Conservation (phyloP, 2,113 vertebrate genomes). For the Silurus meridionalis region DNA sequence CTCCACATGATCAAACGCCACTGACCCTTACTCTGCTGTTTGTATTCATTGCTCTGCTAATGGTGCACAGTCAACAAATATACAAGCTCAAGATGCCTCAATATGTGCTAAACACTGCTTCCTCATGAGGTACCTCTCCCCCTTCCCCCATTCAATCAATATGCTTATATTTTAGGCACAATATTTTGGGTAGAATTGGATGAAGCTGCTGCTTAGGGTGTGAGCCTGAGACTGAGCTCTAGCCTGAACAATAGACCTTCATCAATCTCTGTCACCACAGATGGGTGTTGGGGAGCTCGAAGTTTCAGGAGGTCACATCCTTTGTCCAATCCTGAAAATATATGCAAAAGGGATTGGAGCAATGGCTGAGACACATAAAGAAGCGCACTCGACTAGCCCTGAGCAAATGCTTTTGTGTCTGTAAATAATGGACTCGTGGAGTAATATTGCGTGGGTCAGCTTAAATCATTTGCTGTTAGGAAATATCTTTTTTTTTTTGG, state of each 20-base stretch:
- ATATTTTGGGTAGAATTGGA: conserved; percentile 19
- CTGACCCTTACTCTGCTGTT: conserved; percentile 16
- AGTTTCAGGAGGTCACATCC: conserved; percentile 47
- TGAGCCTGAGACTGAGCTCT: conserved; percentile 49
- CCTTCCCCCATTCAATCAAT: conserved; percentile 23
- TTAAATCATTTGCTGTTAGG: background rate
- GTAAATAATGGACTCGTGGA: background rate
- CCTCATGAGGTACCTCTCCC: conserved; percentile 10
- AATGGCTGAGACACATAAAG: conserved; percentile 13
- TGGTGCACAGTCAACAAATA: conserved; percentile 38
- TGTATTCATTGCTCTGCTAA: conserved; percentile 38
- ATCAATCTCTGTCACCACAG: conserved; percentile 68
- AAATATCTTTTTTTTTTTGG: background rate
- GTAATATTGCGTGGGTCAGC: background rate
- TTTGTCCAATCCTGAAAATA: conserved; percentile 53
- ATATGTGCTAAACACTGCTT: conserved; percentile 30
- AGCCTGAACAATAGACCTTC: conserved; percentile 65
- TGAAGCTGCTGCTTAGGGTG: conserved; percentile 33
- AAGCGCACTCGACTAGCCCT: background rate
- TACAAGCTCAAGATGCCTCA: conserved; percentile 39
- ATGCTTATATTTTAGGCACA: conserved; percentile 17
- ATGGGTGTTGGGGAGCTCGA: conserved; percentile 43
- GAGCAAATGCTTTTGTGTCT: background rate
- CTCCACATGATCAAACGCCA: conserved; percentile 43
- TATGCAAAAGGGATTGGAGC: conserved; percentile 32